Percentiles rank a stretch among this genome's conserved stretches.
phyloP scores from a whole-genome alignment of 2,888 invertebrate genomes.

The Plutella xylostella region DNA sequence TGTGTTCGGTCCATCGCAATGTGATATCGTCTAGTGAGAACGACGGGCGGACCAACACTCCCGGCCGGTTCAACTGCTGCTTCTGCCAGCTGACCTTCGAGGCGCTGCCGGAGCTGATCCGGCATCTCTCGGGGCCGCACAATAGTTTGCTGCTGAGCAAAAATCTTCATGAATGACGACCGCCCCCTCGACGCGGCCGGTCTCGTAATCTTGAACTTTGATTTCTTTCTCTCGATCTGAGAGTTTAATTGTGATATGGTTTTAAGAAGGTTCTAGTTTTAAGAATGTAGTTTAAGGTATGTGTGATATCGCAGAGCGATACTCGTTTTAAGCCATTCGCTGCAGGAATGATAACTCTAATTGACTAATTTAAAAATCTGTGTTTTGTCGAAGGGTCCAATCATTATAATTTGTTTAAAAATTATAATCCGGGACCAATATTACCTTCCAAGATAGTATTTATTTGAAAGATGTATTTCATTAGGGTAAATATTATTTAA shows the following conservation, averaged over 20 bases:
- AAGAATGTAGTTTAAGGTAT: constrained; percentile 50
- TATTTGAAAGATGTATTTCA: constrained; percentile 68
- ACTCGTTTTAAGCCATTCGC: constrained; percentile 52
- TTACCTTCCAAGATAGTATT: constrained; percentile 70
- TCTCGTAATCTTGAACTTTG: constrained; percentile 54
- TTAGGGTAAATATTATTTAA: constrained; percentile 65
- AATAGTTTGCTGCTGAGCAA: constrained; percentile 89
- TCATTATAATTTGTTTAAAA: constrained; percentile 71
- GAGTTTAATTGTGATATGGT: constrained; percentile 69
- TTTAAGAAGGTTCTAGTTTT: constrained; percentile 54
- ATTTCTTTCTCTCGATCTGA: constrained; percentile 51
- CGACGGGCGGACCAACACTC: constrained; percentile 72
- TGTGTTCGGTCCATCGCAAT: constrained; percentile 90
- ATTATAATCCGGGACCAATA: constrained; percentile 70
- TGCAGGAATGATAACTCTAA: constrained; percentile 36
- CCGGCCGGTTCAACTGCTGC: constrained; percentile 84
- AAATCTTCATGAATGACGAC: constrained; percentile 81
- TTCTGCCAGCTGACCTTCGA: constrained; percentile 90
- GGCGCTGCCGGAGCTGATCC: constrained; percentile 86
- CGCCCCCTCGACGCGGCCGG: constrained; percentile 41
- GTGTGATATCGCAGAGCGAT: constrained; percentile 64
- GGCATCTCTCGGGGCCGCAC: constrained; percentile 89
- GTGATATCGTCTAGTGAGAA: constrained; percentile 87
- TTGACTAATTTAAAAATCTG: constrained; percentile 46
- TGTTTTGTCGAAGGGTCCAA: constrained; percentile 64